A percentile compares a stretch with the other conserved stretches of the same genome.
Evolutionary conservation across 1,140 invertebrate genomes (phyloP).

Genomic region (Teleogryllus occipitalis): DNA sequence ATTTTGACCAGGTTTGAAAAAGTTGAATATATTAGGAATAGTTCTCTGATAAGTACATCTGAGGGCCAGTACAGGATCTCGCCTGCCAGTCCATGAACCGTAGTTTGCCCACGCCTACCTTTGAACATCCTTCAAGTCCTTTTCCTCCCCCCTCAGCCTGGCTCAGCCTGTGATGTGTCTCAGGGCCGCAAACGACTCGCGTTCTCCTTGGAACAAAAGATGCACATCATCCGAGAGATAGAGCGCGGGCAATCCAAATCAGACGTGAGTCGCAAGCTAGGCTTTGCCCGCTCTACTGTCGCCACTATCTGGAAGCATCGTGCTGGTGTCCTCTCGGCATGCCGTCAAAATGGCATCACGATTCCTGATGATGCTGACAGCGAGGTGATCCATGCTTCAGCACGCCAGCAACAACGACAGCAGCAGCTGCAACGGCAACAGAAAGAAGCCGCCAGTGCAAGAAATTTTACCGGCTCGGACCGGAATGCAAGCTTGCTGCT

Average conservation of each 20-base stretch:
- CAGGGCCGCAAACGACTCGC: slow-evolving; percentile 52
- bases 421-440: neutral
- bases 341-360: slow-evolving; percentile 24
- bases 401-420: neutral
- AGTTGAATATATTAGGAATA: no score
- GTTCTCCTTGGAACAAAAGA: slow-evolving; percentile 53
- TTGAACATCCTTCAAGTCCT: neutral
- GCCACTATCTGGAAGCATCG: slow-evolving; percentile 53
- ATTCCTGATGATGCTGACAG: neutral
- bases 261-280: slow-evolving; percentile 47
- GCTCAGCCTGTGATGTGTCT: slow-evolving; percentile 11
- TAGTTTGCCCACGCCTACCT: neutral
- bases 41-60: no score
- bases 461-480: neutral
- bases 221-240: slow-evolving; percentile 52
- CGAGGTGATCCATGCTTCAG: neutral
- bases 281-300: slow-evolving; percentile 48
- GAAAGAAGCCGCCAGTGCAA: neutral
- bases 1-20: no score
- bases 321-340: slow-evolving; percentile 42
- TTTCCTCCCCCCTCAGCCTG: neutral
- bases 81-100: no score
- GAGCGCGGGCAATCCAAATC: slow-evolving; percentile 50
- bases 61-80: no score
- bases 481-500: neutral